Evolutionary conservation across 1,140 invertebrate genomes (phyloP).

Genomic region (Achatina immaculata): DNA sequence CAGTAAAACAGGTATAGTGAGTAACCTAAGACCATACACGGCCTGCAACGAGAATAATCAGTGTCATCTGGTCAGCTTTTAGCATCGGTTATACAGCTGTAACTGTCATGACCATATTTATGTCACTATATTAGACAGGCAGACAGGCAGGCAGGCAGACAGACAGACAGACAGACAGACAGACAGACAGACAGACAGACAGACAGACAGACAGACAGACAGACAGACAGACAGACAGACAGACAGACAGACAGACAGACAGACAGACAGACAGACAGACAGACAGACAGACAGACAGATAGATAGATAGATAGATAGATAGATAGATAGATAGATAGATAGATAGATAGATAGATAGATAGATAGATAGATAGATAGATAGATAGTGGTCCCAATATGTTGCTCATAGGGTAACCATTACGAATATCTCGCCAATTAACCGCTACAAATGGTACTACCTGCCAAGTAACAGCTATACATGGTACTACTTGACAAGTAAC

Average conservation of each 20-base stretch:
- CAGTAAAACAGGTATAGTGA: too few relatives aligned
- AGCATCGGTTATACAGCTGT: background rate
- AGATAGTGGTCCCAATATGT: too few relatives aligned
- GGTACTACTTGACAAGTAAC: too few relatives aligned
- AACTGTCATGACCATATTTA: background rate
- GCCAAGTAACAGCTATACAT: too few relatives aligned
- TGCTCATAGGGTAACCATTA: too few relatives aligned
- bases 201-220: background rate
- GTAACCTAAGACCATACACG: too few relatives aligned
- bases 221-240: background rate
- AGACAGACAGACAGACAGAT: slow-evolving; percentile 12
- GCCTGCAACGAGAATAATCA: too few relatives aligned
- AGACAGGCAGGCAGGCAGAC: background rate
- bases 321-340: slow-evolving; percentile 20
- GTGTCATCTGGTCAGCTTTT: too few relatives aligned
- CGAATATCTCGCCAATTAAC: too few relatives aligned
- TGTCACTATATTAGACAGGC: background rate
- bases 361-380: slow-evolving; percentile 23
- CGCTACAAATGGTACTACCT: too few relatives aligned
- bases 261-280: slow-evolving; percentile 10
- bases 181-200: background rate
- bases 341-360: slow-evolving; percentile 26
- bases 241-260: background rate
- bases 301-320: slow-evolving; percentile 16
- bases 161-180: slow-evolving; percentile 1